Evolutionary conservation across 1,140 invertebrate genomes (phyloP).

Genomic region (Anoplophora glabripennis): DNA sequence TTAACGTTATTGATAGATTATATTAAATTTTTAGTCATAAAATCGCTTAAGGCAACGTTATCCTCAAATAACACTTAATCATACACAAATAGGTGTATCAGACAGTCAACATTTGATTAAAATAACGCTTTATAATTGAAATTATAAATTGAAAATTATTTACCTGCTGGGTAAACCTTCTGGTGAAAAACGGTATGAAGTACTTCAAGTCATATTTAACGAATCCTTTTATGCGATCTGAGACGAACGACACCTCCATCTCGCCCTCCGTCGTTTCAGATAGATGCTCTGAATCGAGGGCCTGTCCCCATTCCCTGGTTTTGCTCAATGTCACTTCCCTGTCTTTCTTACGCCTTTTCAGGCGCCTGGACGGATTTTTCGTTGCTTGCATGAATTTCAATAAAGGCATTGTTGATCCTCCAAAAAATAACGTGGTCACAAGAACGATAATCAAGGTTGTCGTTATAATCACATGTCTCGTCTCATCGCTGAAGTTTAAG

Average conservation of each 20-base stretch:
- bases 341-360: constrained; percentile 64
- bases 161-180: constrained; percentile 88
- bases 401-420: constrained; percentile 95
- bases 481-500: constrained; percentile 91
- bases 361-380: constrained; percentile 50
- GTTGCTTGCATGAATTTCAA: constrained; percentile 76
- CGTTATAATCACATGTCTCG: constrained; percentile 92
- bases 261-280: constrained; percentile 96
- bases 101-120: too few species aligned
- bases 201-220: constrained; percentile 89
- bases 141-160: constrained; percentile 17
- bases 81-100: too few species aligned
- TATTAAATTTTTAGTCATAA: too few species aligned
- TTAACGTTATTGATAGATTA: too few species aligned
- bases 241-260: constrained; percentile 71
- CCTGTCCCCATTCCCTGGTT: constrained; percentile 95
- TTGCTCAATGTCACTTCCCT: constrained; percentile 92
- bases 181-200: constrained; percentile 92
- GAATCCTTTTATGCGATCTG: constrained; percentile 76
- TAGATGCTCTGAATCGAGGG: constrained; percentile 91
- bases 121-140: too few species aligned
- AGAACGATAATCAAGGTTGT: constrained; percentile 96
- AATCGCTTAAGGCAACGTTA: too few species aligned
- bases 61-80: too few species aligned
- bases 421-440: constrained; percentile 90